phyloP scores from a whole-genome alignment of 2,797 vertebrate genomes.

The Sebastes wilsoni region DNA sequence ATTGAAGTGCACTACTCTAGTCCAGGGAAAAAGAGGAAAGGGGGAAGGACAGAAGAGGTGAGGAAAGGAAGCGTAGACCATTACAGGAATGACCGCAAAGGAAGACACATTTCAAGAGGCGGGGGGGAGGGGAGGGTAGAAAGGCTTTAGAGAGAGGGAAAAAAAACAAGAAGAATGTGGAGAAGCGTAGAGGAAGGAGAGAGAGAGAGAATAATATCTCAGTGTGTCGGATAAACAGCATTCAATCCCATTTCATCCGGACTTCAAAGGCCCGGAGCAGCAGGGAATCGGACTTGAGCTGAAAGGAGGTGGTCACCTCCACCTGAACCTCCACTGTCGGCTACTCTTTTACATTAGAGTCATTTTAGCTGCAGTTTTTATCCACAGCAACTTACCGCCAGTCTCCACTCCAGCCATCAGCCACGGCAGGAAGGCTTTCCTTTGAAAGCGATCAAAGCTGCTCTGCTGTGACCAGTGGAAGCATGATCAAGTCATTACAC shows the following conservation, averaged over 20 bases:
- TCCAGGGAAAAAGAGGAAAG: background rate
- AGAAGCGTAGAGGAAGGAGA: background rate
- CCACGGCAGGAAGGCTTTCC: background rate
- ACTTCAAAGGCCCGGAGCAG: conserved; percentile 42
- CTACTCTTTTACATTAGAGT: conserved; percentile 14
- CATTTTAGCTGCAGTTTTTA: conserved; percentile 46
- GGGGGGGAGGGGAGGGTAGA: background rate
- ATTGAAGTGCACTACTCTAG: background rate
- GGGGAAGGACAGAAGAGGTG: background rate
- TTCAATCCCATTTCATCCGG: conserved; percentile 22
- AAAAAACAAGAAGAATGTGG: background rate
- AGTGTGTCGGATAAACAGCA: conserved; percentile 6
- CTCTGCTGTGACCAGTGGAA: background rate
- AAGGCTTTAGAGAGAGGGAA: background rate
- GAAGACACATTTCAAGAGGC: background rate
- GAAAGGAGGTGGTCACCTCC: conserved; percentile 19
- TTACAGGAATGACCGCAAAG: background rate
- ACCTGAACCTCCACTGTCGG: conserved; percentile 5
- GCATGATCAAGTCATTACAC: conserved; percentile 12
- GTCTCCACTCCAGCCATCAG: conserved; percentile 13
- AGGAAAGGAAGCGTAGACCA: background rate
- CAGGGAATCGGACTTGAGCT: conserved; percentile 11
- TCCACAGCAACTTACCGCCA: conserved; percentile 17
- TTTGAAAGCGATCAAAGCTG: conserved; percentile 39
- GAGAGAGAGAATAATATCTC: background rate